These are phyloP conservation scores for Argynnis bischoffii DNA, from an alignment of 2,888 invertebrate species.

Conservation along the genomic window DNA sequence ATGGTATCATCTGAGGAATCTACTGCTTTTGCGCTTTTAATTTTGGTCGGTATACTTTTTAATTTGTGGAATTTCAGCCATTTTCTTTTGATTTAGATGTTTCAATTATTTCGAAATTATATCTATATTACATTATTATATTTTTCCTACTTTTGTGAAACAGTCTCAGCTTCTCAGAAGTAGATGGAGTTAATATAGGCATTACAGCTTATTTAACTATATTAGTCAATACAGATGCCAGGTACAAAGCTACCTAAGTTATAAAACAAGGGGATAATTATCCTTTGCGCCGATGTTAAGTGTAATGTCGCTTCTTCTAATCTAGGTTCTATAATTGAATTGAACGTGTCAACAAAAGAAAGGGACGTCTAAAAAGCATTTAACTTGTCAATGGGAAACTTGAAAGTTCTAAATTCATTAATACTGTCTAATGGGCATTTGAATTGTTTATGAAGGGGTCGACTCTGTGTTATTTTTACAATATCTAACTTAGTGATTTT, in stretches of 20 bases:
- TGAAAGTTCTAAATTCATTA: slow-evolving; percentile 32
- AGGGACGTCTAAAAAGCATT: slow-evolving; percentile 9
- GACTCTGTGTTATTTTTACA: slow-evolving; percentile 25
- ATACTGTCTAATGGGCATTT: slow-evolving; percentile 29
- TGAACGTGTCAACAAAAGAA: slow-evolving; percentile 8
- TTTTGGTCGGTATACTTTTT: slow-evolving; percentile 6
- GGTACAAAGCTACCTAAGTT: no score
- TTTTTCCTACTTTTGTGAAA: no score
- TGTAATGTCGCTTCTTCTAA: neutral
- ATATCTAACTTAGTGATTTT: slow-evolving; percentile 5
- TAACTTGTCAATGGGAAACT: slow-evolving; percentile 23
- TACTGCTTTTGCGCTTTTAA: slow-evolving; percentile 6
- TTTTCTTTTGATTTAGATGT: neutral
- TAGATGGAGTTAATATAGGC: no score
- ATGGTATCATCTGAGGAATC: slow-evolving; percentile 18
- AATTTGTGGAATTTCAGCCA: slow-evolving; percentile 3
- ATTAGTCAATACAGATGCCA: no score
- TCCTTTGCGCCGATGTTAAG: no score
- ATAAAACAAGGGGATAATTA: no score
- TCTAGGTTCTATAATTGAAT: slow-evolving; percentile 3
- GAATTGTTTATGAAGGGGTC: slow-evolving; percentile 30
- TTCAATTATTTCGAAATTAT: neutral
- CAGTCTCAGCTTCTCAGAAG: no score
- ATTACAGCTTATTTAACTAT: no score
- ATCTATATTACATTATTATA: no score